Percentiles rank a stretch among this genome's conserved stretches.
phyloP scores from a whole-genome alignment of 2,797 vertebrate genomes.

The Paguma larvata region DNA sequence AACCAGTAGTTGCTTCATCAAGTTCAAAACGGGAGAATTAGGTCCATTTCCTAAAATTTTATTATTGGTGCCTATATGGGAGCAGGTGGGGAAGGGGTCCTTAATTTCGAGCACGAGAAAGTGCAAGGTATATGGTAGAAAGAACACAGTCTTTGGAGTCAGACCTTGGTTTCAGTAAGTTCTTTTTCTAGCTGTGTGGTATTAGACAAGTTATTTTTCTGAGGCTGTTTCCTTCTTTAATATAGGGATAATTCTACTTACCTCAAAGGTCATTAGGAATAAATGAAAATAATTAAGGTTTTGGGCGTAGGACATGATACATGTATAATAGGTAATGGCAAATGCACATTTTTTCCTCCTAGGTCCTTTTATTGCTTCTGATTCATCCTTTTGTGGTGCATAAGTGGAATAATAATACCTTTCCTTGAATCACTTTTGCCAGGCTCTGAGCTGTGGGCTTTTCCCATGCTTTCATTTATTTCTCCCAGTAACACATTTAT shows the following conservation, averaged over 20 bases:
- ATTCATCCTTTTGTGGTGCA: conserved; percentile 24
- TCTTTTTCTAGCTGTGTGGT: not conserved
- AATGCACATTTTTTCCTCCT: conserved; percentile 36
- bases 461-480: not conserved
- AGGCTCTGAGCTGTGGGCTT: not conserved
- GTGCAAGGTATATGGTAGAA: not conserved
- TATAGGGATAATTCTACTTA: not conserved
- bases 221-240: not conserved
- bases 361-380: not conserved
- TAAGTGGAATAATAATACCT: conserved; percentile 47
- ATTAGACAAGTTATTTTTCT: not conserved
- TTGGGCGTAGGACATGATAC: not conserved
- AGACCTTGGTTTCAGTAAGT: conserved; percentile 6
- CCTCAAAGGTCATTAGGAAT: conserved; percentile 23
- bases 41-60: conserved; percentile 3
- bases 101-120: conserved; percentile 55
- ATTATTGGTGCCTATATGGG: conserved; percentile 5
- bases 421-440: not conserved
- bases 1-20: not conserved
- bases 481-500: conserved; percentile 14
- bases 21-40: conserved; percentile 13
- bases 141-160: not conserved
- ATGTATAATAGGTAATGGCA: not conserved
- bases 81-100: accelerated
- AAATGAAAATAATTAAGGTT: conserved; percentile 52